phyloP scores from a whole-genome alignment of 2,888 invertebrate genomes.

The Phanerotoma sp. region DNA sequence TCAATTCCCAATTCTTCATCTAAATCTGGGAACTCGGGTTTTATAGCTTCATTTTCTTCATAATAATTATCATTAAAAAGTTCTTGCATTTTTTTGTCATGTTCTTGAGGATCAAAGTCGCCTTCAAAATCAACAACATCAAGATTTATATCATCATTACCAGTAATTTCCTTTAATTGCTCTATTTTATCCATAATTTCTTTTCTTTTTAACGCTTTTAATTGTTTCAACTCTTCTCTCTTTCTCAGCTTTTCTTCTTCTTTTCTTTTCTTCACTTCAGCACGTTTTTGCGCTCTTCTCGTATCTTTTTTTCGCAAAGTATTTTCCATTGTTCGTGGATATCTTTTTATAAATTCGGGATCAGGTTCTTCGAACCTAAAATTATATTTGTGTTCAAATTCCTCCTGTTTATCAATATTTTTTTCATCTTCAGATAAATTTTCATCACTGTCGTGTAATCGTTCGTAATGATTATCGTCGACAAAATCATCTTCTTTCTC shows the following conservation, averaged over 20 bases:
- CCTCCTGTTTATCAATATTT: constrained; percentile 77
- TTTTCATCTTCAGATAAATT: constrained; percentile 77
- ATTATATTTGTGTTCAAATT: constrained; percentile 94
- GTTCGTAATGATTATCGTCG: constrained; percentile 28
- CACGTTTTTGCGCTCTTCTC: constrained; percentile 75
- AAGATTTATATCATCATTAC: constrained; percentile 49
- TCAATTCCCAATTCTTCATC: constrained; percentile 72
- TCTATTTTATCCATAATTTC: constrained; percentile 90
- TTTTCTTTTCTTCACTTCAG: constrained; percentile 73
- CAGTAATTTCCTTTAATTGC: constrained; percentile 84
- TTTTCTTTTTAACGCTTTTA: constrained; percentile 83
- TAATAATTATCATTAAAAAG: constrained; percentile 89
- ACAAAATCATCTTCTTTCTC: constrained; percentile 37
- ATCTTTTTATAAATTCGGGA: constrained; percentile 78
- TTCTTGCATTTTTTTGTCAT: constrained; percentile 84
- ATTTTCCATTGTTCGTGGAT: constrained; percentile 84
- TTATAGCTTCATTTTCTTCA: constrained; percentile 67
- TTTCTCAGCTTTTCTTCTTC: constrained; percentile 76
- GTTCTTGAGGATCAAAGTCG: constrained; percentile 87
- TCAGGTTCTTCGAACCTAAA: constrained; percentile 97
- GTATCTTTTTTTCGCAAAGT: constrained; percentile 81
- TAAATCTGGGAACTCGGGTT: constrained; percentile 83
- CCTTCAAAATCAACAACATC: constrained; percentile 71
- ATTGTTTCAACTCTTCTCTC: constrained; percentile 81
- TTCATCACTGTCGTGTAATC: constrained; percentile 58